Evolutionary conservation across 2,797 vertebrate species (phyloP).

Genomic region (Falco concolor): DNA sequence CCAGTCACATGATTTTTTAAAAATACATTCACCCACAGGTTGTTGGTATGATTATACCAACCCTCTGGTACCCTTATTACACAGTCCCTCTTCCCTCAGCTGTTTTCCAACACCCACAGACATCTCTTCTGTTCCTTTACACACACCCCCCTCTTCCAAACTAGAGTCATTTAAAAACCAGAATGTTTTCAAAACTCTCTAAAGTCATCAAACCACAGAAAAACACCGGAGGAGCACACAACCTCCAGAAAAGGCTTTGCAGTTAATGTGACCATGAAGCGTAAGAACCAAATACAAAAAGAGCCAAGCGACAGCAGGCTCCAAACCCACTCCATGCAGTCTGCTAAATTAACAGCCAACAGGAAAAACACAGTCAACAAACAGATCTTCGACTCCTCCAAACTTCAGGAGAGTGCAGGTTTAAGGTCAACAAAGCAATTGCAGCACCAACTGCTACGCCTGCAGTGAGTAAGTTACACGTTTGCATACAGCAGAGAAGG

Average conservation of each 20-base stretch:
- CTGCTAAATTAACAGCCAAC: background rate
- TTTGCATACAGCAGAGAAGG: accelerated
- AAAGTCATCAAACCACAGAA: background rate
- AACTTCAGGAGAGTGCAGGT: background rate
- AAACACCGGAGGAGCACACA: background rate
- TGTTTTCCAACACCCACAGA: background rate
- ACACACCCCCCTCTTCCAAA: background rate
- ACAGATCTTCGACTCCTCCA: background rate
- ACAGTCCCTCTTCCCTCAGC: background rate
- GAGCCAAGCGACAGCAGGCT: background rate
- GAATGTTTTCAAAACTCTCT: background rate
- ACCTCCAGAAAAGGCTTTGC: background rate
- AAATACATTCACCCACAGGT: background rate
- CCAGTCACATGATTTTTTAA: background rate
- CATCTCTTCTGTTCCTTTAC: background rate
- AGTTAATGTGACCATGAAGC: accelerated
- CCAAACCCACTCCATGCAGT: background rate
- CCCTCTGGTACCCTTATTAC: background rate
- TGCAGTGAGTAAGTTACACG: accelerated
- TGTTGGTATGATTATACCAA: background rate
- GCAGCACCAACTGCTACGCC: background rate
- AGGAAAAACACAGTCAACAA: background rate
- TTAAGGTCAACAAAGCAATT: background rate
- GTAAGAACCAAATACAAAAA: background rate
- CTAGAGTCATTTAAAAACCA: background rate